Evolutionary conservation across 2,888 invertebrate species (phyloP).

Genomic region (Rosalia funebris): DNA sequence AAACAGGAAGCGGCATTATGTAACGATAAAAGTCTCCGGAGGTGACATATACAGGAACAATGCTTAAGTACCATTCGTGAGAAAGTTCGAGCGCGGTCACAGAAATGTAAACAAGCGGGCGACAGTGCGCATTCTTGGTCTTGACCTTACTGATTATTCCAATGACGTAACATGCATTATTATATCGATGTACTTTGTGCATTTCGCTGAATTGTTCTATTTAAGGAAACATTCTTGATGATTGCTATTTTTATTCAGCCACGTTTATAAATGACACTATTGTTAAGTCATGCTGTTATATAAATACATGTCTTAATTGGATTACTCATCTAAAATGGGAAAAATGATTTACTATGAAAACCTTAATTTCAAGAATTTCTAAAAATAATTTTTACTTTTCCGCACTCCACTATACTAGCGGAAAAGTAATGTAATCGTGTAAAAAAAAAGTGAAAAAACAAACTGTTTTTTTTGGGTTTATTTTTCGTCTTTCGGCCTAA

Average conservation of each 20-base stretch:
- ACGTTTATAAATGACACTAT: constrained; percentile 4
- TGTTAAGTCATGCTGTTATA: constrained; percentile 5
- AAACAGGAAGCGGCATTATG: constrained; percentile 36
- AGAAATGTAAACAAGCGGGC: constrained; percentile 44
- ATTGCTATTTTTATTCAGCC: constrained; percentile 19
- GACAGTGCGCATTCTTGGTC: constrained; percentile 45
- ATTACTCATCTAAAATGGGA: too few species aligned
- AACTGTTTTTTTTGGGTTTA: too few species aligned
- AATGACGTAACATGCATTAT: constrained; percentile 48
- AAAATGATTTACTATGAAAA: too few species aligned
- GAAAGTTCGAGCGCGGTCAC: constrained; percentile 44
- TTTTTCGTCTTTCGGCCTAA: too few species aligned
- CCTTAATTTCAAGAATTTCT: too few species aligned
- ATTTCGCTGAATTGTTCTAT: constrained; percentile 43
- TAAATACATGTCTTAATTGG: not conserved
- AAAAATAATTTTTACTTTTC: too few species aligned
- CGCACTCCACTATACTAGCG: too few species aligned
- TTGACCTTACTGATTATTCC: constrained; percentile 51
- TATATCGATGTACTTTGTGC: constrained; percentile 38
- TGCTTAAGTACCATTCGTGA: constrained; percentile 35
- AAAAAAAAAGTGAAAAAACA: too few species aligned
- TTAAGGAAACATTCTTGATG: constrained; percentile 22
- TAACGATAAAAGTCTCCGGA: constrained; percentile 34
- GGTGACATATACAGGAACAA: constrained; percentile 38
- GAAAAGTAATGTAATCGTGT: too few species aligned